Percentiles rank a stretch among this genome's conserved stretches.
phyloP scores from a whole-genome alignment of 2,797 vertebrate species.

The Synaphobranchus kaupii region DNA sequence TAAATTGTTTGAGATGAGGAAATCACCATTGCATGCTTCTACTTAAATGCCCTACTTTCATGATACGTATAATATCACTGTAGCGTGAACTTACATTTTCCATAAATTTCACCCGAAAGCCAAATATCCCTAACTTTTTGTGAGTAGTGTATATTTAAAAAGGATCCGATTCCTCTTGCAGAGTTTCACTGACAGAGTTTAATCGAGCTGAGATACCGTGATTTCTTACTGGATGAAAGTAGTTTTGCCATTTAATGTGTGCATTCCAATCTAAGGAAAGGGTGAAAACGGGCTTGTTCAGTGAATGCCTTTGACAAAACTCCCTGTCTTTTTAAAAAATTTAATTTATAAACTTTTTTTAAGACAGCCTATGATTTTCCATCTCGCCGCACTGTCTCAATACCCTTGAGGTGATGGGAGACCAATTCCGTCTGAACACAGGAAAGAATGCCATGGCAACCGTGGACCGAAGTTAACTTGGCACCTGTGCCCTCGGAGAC shows the following conservation, averaged over 20 bases:
- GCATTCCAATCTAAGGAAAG: not conserved
- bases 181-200: too few species aligned
- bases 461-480: conserved; percentile 32
- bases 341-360: too few species aligned
- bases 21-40: too few species aligned
- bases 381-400: conserved; percentile 32
- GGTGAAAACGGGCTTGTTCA: not conserved
- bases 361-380: conserved; percentile 45
- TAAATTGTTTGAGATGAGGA: too few species aligned
- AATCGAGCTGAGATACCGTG: not conserved
- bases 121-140: too few species aligned
- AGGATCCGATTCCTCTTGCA: too few species aligned
- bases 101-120: too few species aligned
- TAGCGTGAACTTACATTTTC: too few species aligned
- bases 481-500: too few species aligned
- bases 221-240: not conserved
- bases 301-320: not conserved
- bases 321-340: not conserved
- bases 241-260: not conserved
- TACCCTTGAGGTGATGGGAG: conserved; percentile 25
- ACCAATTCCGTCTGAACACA: not conserved
- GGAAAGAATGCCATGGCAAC: conserved; percentile 47
- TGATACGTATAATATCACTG: too few species aligned
- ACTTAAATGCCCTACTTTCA: too few species aligned
- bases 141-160: too few species aligned